Conservation (phyloP, 2,113 vertebrate genomes). For the Chloropsis hardwickii region DNA sequence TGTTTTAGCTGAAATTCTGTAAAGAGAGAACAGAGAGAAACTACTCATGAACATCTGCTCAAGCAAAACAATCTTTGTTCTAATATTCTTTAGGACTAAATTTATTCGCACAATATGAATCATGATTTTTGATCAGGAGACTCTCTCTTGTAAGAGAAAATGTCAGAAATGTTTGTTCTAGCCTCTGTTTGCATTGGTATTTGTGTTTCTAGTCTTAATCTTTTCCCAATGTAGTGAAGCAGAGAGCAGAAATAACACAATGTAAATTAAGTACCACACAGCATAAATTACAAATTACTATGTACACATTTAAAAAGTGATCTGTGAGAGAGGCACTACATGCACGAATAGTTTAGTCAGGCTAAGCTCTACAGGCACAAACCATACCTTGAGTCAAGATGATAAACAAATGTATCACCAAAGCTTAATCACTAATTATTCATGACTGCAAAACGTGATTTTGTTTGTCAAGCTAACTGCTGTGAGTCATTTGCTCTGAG, state of each 20-base stretch:
- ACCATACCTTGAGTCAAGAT: neutral
- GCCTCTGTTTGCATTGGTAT: neutral
- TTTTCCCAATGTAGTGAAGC: neutral
- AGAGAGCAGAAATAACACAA: neutral
- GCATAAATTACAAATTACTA: neutral
- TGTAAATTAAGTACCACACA: neutral
- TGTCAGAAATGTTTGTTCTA: neutral
- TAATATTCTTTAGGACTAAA: neutral
- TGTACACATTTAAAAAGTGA: neutral
- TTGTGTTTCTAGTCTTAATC: neutral
- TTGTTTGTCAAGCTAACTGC: neutral
- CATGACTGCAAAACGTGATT: neutral
- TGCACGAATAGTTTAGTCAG: neutral
- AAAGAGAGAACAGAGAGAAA: neutral
- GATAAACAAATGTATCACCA: neutral
- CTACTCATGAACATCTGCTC: neutral
- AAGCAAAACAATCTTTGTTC: neutral
- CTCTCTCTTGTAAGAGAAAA: neutral
- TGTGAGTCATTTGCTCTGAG: neutral
- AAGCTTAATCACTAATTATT: slow-evolving; percentile 6
- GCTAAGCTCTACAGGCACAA: neutral
- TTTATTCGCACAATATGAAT: neutral
- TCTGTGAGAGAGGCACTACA: neutral
- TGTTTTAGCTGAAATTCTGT: neutral
- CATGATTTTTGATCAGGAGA: neutral